These are phyloP conservation scores for Tipula lateralis DNA, from an alignment of 2,888 invertebrate species.

Conservation along the genomic window DNA sequence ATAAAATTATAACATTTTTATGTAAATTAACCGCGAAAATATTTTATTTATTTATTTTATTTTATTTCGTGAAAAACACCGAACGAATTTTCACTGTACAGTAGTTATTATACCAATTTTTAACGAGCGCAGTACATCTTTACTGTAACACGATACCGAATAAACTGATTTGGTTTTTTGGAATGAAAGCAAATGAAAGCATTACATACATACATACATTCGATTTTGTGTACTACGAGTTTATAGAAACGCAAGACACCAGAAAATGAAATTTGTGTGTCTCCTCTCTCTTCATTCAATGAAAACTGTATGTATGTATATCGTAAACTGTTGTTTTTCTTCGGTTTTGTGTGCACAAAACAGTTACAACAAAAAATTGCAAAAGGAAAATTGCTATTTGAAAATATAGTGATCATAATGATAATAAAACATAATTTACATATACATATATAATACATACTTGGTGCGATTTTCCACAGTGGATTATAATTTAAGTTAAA, in stretches of 20 bases:
- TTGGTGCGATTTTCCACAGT: not conserved
- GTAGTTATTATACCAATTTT: not conserved
- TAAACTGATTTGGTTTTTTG: constrained; percentile 5
- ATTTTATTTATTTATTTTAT: not conserved
- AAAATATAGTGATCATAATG: not conserved
- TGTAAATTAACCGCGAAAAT: not conserved
- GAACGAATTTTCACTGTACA: not conserved
- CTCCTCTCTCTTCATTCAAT: not conserved
- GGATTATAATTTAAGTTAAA: not conserved
- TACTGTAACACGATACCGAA: constrained; percentile 27
- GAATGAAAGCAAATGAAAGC: not conserved
- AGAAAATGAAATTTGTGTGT: not conserved
- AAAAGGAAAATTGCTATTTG: not conserved
- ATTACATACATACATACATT: too few species aligned
- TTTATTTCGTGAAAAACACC: not conserved
- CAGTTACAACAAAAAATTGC: not conserved
- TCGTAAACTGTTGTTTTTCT: not conserved
- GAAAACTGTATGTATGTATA: not conserved
- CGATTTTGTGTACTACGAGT: not conserved
- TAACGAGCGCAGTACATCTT: not conserved
- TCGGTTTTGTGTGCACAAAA: too few species aligned
- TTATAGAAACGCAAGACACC: not conserved
- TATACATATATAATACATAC: not conserved
- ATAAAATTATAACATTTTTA: not conserved
- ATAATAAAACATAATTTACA: not conserved